phyloP scores from a whole-genome alignment of 2,888 invertebrate species.

The Lasioglossum zephyrum region DNA sequence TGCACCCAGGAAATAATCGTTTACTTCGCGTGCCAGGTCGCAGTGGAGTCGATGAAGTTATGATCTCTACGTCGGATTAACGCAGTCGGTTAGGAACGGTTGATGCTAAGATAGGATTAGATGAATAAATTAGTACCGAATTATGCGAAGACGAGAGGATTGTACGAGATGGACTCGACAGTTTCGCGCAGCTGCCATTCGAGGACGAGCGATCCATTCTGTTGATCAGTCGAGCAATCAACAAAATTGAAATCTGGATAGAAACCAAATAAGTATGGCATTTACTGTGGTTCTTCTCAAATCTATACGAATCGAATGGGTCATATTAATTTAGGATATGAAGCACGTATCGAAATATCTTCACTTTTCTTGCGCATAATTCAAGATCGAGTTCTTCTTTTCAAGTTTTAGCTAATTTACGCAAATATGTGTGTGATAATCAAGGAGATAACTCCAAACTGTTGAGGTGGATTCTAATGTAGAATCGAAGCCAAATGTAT shows the following conservation, averaged over 20 bases:
- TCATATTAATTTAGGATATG: neutral
- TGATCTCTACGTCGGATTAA: conserved; percentile 46
- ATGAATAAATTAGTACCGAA: conserved; percentile 66
- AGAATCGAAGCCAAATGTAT: too few species aligned
- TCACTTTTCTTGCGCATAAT: neutral
- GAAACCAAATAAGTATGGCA: neutral
- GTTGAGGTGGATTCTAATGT: too few species aligned
- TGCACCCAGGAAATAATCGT: neutral
- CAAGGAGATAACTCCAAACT: too few species aligned
- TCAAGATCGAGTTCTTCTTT: neutral
- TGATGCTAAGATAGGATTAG: conserved; percentile 41
- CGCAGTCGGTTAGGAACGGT: conserved; percentile 15
- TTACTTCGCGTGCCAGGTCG: conserved; percentile 18
- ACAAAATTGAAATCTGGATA: conserved; percentile 42
- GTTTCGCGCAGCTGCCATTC: conserved; percentile 37
- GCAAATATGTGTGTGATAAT: too few species aligned
- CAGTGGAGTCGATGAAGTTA: conserved; percentile 30
- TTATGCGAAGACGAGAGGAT: conserved; percentile 41
- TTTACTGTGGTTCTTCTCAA: neutral
- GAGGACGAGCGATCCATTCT: conserved; percentile 61
- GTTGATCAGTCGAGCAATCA: conserved; percentile 66
- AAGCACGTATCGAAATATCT: neutral
- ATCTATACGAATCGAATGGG: neutral
- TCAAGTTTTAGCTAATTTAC: too few species aligned
- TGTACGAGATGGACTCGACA: conserved; percentile 40